A percentile compares a stretch with the other conserved stretches of the same genome.
Conservation (phyloP, 2,113 vertebrate species). For the Solea solea region DNA sequence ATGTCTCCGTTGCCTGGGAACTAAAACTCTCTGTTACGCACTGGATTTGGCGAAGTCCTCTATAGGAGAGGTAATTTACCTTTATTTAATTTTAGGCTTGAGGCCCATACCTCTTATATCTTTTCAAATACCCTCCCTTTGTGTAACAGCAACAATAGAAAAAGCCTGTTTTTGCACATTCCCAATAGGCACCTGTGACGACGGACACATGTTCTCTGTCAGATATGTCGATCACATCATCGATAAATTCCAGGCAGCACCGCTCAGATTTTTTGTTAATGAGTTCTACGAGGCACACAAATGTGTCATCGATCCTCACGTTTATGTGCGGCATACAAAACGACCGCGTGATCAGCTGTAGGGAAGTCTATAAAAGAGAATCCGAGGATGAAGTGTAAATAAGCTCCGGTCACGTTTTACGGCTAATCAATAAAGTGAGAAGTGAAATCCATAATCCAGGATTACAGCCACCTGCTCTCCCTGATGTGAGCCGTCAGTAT, state of each 20-base stretch:
- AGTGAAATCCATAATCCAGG: conserved; percentile 47
- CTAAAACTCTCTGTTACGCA: conserved; percentile 13
- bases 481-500: conserved; percentile 57
- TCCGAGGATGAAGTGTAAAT: conserved; percentile 9
- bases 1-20: conserved; percentile 46
- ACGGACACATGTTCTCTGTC: not conserved
- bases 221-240: not conserved
- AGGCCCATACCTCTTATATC: not conserved
- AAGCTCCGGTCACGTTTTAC: not conserved
- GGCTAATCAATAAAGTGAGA: conserved; percentile 25
- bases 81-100: conserved; percentile 13
- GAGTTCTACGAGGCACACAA: not conserved
- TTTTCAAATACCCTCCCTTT: conserved; percentile 9
- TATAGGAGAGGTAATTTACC: conserved; percentile 4
- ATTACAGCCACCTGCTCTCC: conserved; percentile 42
- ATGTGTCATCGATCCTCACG: conserved; percentile 6
- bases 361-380: not conserved
- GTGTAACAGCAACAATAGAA: not conserved
- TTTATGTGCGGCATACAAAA: conserved; percentile 5
- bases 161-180: not conserved
- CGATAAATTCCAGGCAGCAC: conserved; percentile 4
- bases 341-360: not conserved
- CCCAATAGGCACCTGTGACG: not conserved
- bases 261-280: not conserved
- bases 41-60: not conserved